Percentiles rank a stretch among this genome's conserved stretches.
Conservation (phyloP, 2,888 invertebrate genomes). For the Lasioglossum pauxillum region DNA sequence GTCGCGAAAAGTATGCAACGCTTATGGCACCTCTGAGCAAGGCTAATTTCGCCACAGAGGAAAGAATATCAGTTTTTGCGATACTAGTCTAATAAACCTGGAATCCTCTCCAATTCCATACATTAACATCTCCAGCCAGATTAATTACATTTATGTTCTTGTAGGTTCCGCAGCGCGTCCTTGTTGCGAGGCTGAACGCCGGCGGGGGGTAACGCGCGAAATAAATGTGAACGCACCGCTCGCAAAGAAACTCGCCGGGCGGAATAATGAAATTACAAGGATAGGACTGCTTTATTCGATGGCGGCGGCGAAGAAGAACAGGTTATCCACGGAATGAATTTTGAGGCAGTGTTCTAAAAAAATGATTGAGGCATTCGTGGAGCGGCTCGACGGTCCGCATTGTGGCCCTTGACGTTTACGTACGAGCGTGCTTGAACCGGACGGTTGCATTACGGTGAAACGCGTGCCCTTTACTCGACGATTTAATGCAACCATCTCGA, state of each 20-base stretch:
- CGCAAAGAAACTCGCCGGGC: neutral
- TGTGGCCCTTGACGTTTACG: slow-evolving; percentile 47
- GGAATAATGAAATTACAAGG: slow-evolving; percentile 7
- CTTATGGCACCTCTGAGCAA: neutral
- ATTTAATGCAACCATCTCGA: slow-evolving; percentile 65
- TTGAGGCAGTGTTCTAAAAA: slow-evolving; percentile 28
- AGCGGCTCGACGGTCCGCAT: neutral
- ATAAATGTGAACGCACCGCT: neutral
- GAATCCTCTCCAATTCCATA: neutral
- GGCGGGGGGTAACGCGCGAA: neutral
- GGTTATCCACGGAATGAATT: slow-evolving; percentile 7
- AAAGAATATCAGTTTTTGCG: neutral
- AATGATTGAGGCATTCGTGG: slow-evolving; percentile 32
- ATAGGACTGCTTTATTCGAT: neutral
- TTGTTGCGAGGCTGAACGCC: neutral
- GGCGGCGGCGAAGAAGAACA: slow-evolving; percentile 5
- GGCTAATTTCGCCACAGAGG: neutral
- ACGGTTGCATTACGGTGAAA: slow-evolving; percentile 47
- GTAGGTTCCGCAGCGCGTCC: neutral
- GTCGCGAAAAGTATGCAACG: neutral
- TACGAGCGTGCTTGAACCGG: slow-evolving; percentile 39
- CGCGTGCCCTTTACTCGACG: slow-evolving; percentile 55
- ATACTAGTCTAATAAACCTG: neutral
- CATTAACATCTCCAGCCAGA: neutral
- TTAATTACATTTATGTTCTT: slow-evolving; percentile 4